A percentile compares a stretch with the other conserved stretches of the same genome.
phyloP scores from a whole-genome alignment of 2,113 vertebrate species.

The Xiphophorus maculatus region DNA sequence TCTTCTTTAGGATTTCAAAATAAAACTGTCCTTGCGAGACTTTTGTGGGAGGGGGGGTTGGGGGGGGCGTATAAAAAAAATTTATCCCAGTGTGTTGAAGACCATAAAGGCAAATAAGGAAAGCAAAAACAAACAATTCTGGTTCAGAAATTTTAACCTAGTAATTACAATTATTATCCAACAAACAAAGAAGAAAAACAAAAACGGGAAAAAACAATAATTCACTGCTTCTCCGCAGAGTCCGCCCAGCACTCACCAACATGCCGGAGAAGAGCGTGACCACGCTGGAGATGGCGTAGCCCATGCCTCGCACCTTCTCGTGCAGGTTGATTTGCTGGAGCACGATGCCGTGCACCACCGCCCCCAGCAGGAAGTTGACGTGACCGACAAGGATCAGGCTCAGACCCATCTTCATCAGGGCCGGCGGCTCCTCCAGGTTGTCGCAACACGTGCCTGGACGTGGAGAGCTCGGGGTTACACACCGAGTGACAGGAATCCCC shows the following conservation, averaged over 20 bases:
- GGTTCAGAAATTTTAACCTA: neutral
- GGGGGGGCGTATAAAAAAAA: no score
- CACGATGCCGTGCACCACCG: conserved; percentile 87
- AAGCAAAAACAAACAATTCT: neutral
- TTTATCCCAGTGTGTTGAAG: no score
- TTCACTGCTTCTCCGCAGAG: neutral
- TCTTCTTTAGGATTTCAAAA: no score
- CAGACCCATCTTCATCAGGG: conserved; percentile 91
- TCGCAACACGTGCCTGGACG: conserved; percentile 65
- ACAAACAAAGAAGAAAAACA: no score
- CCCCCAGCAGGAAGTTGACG: conserved; percentile 85
- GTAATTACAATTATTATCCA: no score
- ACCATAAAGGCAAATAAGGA: neutral
- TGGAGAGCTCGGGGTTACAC: neutral
- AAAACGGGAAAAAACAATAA: no score
- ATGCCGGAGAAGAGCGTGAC: conserved; percentile 80
- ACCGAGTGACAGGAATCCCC: neutral
- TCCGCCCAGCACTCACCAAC: conserved; percentile 75
- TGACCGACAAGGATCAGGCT: conserved; percentile 88
- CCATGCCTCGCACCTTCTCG: conserved; percentile 74
- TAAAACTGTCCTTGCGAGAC: no score
- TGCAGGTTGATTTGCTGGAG: conserved; percentile 83
- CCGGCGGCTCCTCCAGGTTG: conserved; percentile 71
- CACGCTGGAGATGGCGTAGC: conserved; percentile 84
- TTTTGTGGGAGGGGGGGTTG: no score